Evolutionary conservation across 2,888 invertebrate genomes (phyloP).

Genomic region (Caenorhabditis sp.): DNA sequence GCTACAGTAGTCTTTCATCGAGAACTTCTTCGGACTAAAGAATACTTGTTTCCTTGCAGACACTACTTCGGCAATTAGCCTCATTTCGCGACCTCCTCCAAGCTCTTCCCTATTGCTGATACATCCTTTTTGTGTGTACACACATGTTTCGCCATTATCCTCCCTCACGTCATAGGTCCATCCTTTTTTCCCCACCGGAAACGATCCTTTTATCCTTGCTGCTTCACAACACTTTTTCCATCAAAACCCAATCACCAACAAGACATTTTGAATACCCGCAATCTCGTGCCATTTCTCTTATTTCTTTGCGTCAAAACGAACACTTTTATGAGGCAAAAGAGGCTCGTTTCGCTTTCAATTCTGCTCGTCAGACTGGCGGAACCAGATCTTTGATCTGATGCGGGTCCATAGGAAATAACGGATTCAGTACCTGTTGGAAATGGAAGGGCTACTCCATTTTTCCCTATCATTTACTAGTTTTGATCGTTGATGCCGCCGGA

Average conservation of each 20-base stretch:
- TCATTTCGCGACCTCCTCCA: constrained; percentile 28
- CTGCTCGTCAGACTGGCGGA: not conserved
- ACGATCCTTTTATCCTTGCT: not conserved
- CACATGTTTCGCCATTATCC: constrained; percentile 1
- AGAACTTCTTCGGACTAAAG: constrained; percentile 25
- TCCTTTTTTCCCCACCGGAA: not conserved
- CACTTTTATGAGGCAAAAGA: constrained; percentile 10
- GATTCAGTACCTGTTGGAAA: too few relatives aligned
- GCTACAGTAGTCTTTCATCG: too few relatives aligned
- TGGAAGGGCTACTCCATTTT: too few relatives aligned
- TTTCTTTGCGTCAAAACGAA: constrained; percentile 8
- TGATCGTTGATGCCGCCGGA: not conserved
- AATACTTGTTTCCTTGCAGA: constrained; percentile 19
- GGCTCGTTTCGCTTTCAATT: not conserved
- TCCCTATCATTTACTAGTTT: not conserved
- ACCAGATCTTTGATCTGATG: not conserved
- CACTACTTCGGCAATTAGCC: constrained; percentile 31
- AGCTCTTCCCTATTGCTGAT: not conserved
- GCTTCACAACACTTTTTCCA: not conserved
- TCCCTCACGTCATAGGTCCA: constrained; percentile 18
- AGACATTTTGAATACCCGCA: not conserved
- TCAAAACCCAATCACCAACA: not conserved
- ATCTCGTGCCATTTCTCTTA: constrained; percentile 8
- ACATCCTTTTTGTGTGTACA: not conserved
- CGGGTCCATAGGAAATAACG: too few relatives aligned